Evolutionary conservation across 1,140 invertebrate species (phyloP).

Genomic region (Plutomurus gul): DNA sequence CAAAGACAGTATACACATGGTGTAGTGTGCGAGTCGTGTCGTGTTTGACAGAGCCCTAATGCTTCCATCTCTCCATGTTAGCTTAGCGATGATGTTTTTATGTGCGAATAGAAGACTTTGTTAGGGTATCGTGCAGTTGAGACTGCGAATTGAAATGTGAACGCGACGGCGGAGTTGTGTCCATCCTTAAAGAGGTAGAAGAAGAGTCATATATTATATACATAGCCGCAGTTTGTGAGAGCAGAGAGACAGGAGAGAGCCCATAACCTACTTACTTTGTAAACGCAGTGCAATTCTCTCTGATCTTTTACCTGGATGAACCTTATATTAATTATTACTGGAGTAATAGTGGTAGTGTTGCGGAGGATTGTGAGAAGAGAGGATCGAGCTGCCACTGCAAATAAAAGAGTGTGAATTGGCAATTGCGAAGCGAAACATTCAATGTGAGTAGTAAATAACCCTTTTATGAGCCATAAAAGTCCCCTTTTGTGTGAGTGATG

Average conservation of each 20-base stretch:
- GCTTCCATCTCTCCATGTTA: too few species aligned
- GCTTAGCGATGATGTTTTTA: constrained; percentile 23
- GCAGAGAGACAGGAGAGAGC: neutral
- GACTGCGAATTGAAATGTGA: neutral
- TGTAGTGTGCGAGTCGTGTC: too few species aligned
- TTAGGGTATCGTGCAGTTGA: neutral
- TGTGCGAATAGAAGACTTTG: neutral
- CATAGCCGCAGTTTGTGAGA: neutral
- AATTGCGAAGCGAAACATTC: neutral
- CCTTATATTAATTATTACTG: neutral
- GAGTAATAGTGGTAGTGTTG: too few species aligned
- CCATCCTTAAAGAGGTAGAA: neutral
- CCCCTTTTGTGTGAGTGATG: neutral
- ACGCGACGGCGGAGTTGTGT: constrained; percentile 1
- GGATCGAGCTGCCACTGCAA: neutral
- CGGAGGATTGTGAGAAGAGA: too few species aligned
- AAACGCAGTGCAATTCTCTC: too few species aligned
- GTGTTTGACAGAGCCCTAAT: too few species aligned
- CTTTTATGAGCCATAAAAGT: neutral
- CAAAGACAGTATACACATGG: too few species aligned
- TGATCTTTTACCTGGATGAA: neutral
- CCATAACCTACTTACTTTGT: neutral
- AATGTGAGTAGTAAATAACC: neutral
- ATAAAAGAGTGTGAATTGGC: neutral
- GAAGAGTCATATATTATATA: neutral